Base-by-base conservation (phyloP, 2,797 vertebrate species). In the Sebastes kiyomatsui region DNA sequence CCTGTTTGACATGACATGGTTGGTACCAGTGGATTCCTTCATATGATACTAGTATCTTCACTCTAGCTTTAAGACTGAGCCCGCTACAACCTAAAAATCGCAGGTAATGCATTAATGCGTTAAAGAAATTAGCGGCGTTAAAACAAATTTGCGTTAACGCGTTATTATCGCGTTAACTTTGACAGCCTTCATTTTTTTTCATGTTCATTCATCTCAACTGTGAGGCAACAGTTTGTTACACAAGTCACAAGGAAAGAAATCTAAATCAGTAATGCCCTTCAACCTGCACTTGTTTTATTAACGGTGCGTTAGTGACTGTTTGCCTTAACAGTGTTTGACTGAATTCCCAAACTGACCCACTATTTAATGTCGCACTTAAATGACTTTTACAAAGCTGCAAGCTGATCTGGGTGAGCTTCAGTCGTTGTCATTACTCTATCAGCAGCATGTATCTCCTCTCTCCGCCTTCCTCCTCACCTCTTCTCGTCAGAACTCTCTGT, bases 321-420 rank as follows among this genome's bases (percentile, higher is more conserved):
- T 56, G 5, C 23, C 22, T 8, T 20, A 2, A 0, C 22, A 3
- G 14, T 22, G 16, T 23, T 55, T 62, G 2, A 49, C 16, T 64
- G 6, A 18, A 49, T 23, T 46, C 42, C 5, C 7, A 67, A 77
- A 67, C 3, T 54, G 8, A 75, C 30, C 52, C 10, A 12, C 14
- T n/a, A 30, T 76, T 58, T 23, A 66, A 59, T n/a, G 6, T 55
- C 18, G 4, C 32, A 14, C 10, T 23, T 23, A 22, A 65, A 56
- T 59, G 38, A 62, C 73, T 79, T 75, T 55, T 68, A 49, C 77
- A 73, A 65, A 55, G 71, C 82, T 88, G 70, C 81, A 20, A 32
- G 77, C 84, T 89, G 82, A 76, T 90, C 82, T 89, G 72, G 87
- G 81, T 88, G 78, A 73, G 66, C 81, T 67, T 87, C 10, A 60